Conservation (phyloP, 2,888 invertebrate genomes). For the Agrotis clavis region DNA sequence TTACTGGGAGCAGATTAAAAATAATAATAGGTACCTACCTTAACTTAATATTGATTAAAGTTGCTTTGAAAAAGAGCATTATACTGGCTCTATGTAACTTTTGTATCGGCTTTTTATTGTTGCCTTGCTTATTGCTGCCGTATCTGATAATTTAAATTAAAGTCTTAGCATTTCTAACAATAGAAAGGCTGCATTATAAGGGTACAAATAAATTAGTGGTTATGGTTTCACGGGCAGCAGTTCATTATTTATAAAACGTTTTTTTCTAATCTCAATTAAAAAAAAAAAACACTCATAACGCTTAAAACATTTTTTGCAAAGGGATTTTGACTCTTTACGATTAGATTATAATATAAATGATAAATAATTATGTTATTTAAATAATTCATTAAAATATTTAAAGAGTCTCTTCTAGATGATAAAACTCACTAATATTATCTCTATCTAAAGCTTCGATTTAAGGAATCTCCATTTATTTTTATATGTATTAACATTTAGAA, state of each 20-base stretch:
- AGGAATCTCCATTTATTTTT: slow-evolving; percentile 69
- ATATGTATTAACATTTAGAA: slow-evolving; percentile 62
- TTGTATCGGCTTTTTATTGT: slow-evolving; percentile 19
- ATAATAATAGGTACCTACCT: too few relatives aligned
- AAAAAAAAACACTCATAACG: slow-evolving; percentile 1
- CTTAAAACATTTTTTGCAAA: slow-evolving; percentile 24
- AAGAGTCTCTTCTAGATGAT: slow-evolving; percentile 58
- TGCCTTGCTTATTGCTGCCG: slow-evolving; percentile 5
- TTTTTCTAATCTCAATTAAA: background rate
- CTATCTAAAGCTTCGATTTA: slow-evolving; percentile 56
- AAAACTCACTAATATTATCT: slow-evolving; percentile 43
- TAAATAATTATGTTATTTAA: slow-evolving; percentile 14
- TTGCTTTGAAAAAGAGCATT: background rate
- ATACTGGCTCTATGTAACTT: background rate
- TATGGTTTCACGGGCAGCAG: background rate
- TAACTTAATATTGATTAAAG: background rate
- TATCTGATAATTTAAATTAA: background rate
- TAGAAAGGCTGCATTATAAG: background rate
- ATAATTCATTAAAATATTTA: slow-evolving; percentile 32
- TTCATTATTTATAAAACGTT: background rate
- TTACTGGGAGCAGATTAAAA: background rate
- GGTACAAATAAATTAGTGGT: background rate
- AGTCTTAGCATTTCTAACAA: background rate
- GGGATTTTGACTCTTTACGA: slow-evolving; percentile 20
- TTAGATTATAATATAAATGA: slow-evolving; percentile 23